phyloP scores from a whole-genome alignment of 2,113 vertebrate species.

The Serranochromis macrocephalus region DNA sequence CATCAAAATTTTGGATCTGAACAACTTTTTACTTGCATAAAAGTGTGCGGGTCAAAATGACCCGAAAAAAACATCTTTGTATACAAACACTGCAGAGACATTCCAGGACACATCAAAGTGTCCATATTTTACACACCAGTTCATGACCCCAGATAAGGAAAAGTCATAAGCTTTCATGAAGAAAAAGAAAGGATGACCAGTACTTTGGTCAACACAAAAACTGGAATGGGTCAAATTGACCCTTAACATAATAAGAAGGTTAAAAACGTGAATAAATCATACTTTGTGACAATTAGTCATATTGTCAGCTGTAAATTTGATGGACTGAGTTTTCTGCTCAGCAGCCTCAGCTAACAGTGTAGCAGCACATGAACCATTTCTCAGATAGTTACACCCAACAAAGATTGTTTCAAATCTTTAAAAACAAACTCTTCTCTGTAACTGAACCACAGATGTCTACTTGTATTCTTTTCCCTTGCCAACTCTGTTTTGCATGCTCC shows the following conservation, averaged over 20 bases:
- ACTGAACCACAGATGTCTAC: not conserved
- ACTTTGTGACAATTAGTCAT: not conserved
- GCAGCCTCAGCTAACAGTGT: not conserved
- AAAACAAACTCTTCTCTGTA: not conserved
- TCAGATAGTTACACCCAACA: not conserved
- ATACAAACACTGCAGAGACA: too few species aligned
- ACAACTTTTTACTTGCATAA: too few species aligned
- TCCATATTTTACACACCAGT: too few species aligned
- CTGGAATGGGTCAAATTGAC: too few species aligned
- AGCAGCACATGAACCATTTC: not conserved
- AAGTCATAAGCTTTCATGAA: too few species aligned
- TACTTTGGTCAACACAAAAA: too few species aligned
- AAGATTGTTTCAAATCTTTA: not conserved
- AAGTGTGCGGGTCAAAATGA: too few species aligned
- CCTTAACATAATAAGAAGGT: not conserved
- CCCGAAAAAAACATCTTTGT: too few species aligned
- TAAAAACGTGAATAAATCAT: not conserved
- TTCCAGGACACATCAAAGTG: too few species aligned
- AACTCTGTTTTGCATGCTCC: not conserved
- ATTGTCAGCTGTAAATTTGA: not conserved
- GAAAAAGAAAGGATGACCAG: too few species aligned
- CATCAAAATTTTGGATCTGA: too few species aligned
- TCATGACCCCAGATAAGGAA: too few species aligned
- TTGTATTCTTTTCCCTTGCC: not conserved
- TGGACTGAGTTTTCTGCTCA: rapidly evolving